Evolutionary conservation across 2,797 vertebrate species (phyloP), one percentile per base, ranked within the genome.

Genomic region (Rhinichthys osculus): DNA sequence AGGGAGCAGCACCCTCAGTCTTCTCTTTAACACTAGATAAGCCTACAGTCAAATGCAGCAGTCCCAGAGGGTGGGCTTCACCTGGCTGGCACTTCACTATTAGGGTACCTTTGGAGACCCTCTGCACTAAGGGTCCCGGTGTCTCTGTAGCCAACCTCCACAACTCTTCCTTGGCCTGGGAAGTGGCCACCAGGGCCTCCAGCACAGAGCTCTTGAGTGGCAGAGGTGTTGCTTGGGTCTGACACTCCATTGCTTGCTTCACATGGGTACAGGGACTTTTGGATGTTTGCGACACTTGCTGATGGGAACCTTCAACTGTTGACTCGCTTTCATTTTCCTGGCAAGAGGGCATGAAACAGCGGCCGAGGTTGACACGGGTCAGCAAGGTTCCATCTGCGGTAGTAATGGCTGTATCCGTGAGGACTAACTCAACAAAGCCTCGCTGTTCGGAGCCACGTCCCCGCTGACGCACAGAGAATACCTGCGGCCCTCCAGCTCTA

Each of bases 141-240:
- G 96, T 97, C 93, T 97, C 96, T 0, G 95, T 95, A 1, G 97
- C 98, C 90, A 99, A 89, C 86, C 94, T 93, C 98, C 98, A 99
- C 27, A 99, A 92, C 86, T 95, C 96, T 47, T 97, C 96, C 81
- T 96, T 95, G 83, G 94, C 95, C 76, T 97, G 95, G 0, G 94
- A 81, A 0, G 97, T 93, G 2, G 94, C 96, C 90, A 95, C 96
- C 90, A 99, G 64, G 0, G 95, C 93, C 67, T 96, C 96, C 85
- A 99, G 90, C 62, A 96, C 90, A 0, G 97, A 97, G 92, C 97
- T 98, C 87, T 99, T 98, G 0, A 99, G 86, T 3, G 96, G 93
- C 52, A 98, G 93, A 0, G 97, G 96, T 0, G 95, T 95, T 7
- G 97, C 96, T 10, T 94, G 91, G 0, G 87, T 91, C 71, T 93